Conservation (phyloP, 2,797 vertebrate genomes). For the Tiaroga cobitis region DNA sequence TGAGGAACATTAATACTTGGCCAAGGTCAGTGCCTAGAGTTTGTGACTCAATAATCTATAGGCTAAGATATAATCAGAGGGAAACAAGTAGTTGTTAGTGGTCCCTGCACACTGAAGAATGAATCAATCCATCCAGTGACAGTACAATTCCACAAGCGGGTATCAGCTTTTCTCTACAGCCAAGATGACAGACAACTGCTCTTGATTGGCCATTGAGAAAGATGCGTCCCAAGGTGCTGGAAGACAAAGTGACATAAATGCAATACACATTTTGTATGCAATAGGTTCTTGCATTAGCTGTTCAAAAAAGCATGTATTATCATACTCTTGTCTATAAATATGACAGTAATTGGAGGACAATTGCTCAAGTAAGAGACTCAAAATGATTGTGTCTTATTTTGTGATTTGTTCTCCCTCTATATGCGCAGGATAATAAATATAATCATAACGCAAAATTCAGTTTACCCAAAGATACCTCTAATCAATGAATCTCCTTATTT, state of each 20-base stretch:
- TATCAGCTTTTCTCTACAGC: conserved; percentile 54
- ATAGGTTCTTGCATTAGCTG: conserved; percentile 17
- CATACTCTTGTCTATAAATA: conserved; percentile 22
- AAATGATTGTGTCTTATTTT: conserved; percentile 23
- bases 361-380: conserved; percentile 6
- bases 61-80: conserved; percentile 65
- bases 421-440: background rate
- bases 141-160: conserved; percentile 61
- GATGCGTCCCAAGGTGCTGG: conserved; percentile 47
- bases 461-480: conserved; percentile 18
- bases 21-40: conserved; percentile 63
- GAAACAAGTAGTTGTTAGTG: conserved; percentile 63
- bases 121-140: conserved; percentile 66
- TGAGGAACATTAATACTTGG: conserved; percentile 44
- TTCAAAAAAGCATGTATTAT: conserved; percentile 5
- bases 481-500: conserved; percentile 42
- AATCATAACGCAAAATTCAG: background rate
- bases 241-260: conserved; percentile 46
- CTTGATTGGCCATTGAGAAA: conserved; percentile 45
- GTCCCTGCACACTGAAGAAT: conserved; percentile 56
- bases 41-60: conserved; percentile 65
- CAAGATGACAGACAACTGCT: conserved; percentile 55
- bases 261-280: conserved; percentile 40
- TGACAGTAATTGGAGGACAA: conserved; percentile 35
- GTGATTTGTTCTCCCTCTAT: conserved; percentile 1